Percentiles rank a stretch among this genome's conserved stretches.
These are phyloP conservation scores for Aurelia sp. DNA, from an alignment of 30 jellyfish, hydroid and myxozoan genomes.

Conservation along the genomic window DNA sequence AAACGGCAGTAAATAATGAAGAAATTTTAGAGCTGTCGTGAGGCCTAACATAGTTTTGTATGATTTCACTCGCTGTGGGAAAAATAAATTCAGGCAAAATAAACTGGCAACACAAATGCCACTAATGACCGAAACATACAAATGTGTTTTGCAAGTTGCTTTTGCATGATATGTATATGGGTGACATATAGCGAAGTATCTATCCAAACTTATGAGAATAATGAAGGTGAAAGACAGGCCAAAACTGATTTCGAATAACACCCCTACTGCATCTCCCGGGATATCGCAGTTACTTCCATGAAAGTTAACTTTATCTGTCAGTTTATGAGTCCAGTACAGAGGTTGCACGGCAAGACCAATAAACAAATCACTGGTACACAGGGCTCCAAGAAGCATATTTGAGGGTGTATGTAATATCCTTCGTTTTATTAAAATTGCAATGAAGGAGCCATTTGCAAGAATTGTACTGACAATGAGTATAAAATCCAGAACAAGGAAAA, in stretches of 20 bases:
- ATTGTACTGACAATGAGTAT: slow-evolving; percentile 7
- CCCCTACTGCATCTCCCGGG: background rate
- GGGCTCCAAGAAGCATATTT: slow-evolving; percentile 43
- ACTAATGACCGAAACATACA: background rate
- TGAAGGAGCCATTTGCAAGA: slow-evolving; percentile 1
- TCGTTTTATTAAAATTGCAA: slow-evolving; percentile 2
- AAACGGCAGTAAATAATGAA: too few species aligned
- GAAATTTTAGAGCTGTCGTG: too few species aligned
- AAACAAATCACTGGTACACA: slow-evolving; percentile 19
- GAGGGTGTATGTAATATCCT: slow-evolving; percentile 35
- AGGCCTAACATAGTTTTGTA: too few species aligned
- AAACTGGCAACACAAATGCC: background rate
- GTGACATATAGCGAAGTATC: slow-evolving; percentile 46
- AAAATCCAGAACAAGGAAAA: slow-evolving; percentile 6
- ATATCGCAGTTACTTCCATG: background rate
- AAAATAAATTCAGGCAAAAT: background rate
- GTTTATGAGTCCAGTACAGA: background rate
- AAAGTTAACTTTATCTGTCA: background rate
- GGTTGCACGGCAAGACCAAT: slow-evolving; percentile 31
- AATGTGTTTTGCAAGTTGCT: slow-evolving; percentile 38
- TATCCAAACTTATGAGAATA: slow-evolving; percentile 30
- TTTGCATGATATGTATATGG: slow-evolving; percentile 36
- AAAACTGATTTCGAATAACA: slow-evolving; percentile 14
- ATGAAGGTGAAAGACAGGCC: slow-evolving; percentile 33
- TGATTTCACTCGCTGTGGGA: too few species aligned